Conservation (phyloP, 2,113 vertebrate genomes). For the Clarias macrocephalus region DNA sequence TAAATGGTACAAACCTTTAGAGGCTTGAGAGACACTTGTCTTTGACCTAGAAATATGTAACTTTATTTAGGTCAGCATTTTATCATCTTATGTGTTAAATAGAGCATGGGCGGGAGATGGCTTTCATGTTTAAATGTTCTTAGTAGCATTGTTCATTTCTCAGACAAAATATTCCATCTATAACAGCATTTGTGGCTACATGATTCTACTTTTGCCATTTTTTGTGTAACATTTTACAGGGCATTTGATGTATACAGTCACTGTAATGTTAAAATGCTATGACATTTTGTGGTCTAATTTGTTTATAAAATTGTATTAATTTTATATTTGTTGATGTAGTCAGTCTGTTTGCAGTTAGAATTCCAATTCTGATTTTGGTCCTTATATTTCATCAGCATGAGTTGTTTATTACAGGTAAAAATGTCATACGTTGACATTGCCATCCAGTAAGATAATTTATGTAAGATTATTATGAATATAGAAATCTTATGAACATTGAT, state of each 20-base stretch:
- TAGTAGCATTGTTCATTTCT: neutral
- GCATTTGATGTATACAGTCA: neutral
- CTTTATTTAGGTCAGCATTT: slow-evolving; percentile 13
- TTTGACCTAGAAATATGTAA: neutral
- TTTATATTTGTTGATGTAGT: neutral
- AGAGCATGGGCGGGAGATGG: neutral
- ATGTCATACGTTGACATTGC: neutral
- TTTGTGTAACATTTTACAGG: neutral
- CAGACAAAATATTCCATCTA: neutral
- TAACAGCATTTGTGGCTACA: neutral
- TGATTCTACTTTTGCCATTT: neutral
- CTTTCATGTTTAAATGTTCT: neutral
- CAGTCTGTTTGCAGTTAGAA: neutral
- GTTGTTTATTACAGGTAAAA: neutral
- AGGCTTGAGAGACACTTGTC: slow-evolving; percentile 1
- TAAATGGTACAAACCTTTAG: neutral
- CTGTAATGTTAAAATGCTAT: neutral
- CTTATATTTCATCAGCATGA: neutral
- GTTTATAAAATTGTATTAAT: neutral
- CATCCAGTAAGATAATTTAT: too few relatives aligned
- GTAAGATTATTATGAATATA: neutral
- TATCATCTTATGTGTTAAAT: neutral
- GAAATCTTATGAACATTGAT: neutral
- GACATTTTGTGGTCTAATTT: neutral
- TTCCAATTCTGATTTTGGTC: neutral